phyloP scores from a whole-genome alignment of 2,888 invertebrate genomes.

The Morinoia aosen region DNA sequence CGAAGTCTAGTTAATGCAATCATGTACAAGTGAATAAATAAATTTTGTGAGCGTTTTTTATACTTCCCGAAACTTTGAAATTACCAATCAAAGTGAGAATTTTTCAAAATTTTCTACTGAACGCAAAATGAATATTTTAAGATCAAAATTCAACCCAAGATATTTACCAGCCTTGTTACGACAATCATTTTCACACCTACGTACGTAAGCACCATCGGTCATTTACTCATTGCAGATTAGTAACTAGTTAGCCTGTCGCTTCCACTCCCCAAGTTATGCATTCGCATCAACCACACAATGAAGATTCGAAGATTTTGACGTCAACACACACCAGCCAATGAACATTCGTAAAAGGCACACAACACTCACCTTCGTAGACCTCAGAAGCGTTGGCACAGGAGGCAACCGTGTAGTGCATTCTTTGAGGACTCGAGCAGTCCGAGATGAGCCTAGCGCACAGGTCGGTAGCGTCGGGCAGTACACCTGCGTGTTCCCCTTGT shows the following conservation, averaged over 20 bases:
- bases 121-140: background rate
- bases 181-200: background rate
- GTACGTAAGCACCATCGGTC: background rate
- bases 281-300: background rate
- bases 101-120: background rate
- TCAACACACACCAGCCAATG: background rate
- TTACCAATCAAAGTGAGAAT: background rate
- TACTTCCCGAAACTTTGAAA: no score
- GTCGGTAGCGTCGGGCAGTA: conserved; percentile 75
- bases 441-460: conserved; percentile 79
- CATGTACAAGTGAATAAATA: no score
- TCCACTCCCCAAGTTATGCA: background rate
- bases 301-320: no score
- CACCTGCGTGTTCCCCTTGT: conserved; percentile 78
- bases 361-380: conserved; percentile 76
- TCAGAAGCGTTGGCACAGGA: conserved; percentile 76
- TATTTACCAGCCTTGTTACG: background rate
- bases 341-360: background rate
- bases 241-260: background rate
- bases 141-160: background rate
- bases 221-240: background rate
- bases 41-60: background rate
- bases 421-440: conserved; percentile 78
- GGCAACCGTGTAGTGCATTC: conserved; percentile 79
- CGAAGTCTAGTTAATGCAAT: no score